phyloP scores from a whole-genome alignment of 2,888 invertebrate species.

The Apoderus coryli region DNA sequence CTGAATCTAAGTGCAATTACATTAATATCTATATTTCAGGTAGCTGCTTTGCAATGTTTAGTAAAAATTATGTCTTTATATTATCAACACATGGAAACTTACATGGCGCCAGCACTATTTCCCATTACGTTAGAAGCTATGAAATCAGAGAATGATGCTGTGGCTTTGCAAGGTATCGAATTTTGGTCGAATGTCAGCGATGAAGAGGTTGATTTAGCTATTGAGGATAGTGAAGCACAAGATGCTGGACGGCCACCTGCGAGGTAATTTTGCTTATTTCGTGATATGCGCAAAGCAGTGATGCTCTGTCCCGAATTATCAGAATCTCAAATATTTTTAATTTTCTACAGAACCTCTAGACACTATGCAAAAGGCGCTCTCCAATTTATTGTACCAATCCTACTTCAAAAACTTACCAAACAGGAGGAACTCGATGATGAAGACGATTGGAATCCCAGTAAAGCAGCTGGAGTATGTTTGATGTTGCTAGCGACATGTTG shows the following conservation, averaged over 20 bases:
- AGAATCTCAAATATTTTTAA: too few relatives aligned
- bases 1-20: too few relatives aligned
- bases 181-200: slow-evolving; percentile 99
- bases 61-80: slow-evolving; percentile 96
- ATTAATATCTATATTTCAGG: too few relatives aligned
- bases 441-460: slow-evolving; percentile 98
- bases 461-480: slow-evolving; percentile 96
- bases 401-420: slow-evolving; percentile 87
- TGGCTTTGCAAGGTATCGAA: slow-evolving; percentile 96
- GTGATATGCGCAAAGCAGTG: too few relatives aligned
- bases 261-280: slow-evolving; percentile 17
- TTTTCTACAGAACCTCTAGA: slow-evolving; percentile 57
- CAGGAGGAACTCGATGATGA: slow-evolving; percentile 97
- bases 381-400: slow-evolving; percentile 84
- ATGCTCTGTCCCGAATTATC: too few relatives aligned
- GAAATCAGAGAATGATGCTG: slow-evolving; percentile 92
- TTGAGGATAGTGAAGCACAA: slow-evolving; percentile 86
- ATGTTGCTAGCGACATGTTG: slow-evolving; percentile 96
- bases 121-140: slow-evolving; percentile 97
- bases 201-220: slow-evolving; percentile 91
- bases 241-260: slow-evolving; percentile 90
- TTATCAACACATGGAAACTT: slow-evolving; percentile 98
- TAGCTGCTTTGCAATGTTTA: slow-evolving; percentile 94
- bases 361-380: slow-evolving; percentile 98
- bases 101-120: slow-evolving; percentile 96